These are phyloP conservation scores for Manduca sexta DNA, from an alignment of 1,140 invertebrate species.

Conservation along the genomic window DNA sequence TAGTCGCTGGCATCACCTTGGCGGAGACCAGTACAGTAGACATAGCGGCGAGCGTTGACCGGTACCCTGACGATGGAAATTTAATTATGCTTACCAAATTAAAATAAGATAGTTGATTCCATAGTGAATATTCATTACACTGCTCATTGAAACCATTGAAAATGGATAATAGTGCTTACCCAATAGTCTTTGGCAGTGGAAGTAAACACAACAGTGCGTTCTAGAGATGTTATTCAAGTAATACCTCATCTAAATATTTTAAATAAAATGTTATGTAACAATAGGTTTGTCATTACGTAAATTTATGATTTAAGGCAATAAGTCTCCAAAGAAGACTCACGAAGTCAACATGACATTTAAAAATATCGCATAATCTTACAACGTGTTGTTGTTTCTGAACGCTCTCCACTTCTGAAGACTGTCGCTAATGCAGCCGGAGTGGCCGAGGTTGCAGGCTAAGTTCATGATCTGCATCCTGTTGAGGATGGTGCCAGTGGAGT, in stretches of 20 bases:
- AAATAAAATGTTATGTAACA: too few species aligned
- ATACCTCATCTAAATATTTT: too few species aligned
- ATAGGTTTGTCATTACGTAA: too few species aligned
- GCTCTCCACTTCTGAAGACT: conserved; percentile 66
- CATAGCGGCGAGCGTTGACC: conserved; percentile 52
- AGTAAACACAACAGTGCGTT: too few species aligned
- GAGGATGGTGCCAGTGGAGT: conserved; percentile 59
- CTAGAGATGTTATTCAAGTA: too few species aligned
- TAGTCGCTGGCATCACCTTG: conserved; percentile 71
- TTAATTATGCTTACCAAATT: conserved; percentile 37
- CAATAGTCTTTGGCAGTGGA: too few species aligned
- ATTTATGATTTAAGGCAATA: too few species aligned
- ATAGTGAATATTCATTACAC: too few species aligned
- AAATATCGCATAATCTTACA: conserved; percentile 23
- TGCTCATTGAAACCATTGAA: too few species aligned
- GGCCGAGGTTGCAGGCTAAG: conserved; percentile 73
- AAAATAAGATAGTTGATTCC: too few species aligned
- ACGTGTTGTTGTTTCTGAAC: conserved; percentile 40
- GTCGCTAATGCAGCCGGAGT: conserved; percentile 69
- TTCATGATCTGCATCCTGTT: conserved; percentile 70
- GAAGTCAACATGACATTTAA: conserved; percentile 1
- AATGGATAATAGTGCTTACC: too few species aligned
- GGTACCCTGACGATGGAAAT: conserved; percentile 36
- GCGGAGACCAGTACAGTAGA: conserved; percentile 75
- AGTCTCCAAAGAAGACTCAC: too few species aligned